Percentiles rank a stretch among this genome's conserved stretches.
Evolutionary conservation across 2,797 vertebrate genomes (phyloP).

Genomic region (Microtus agrestis): DNA sequence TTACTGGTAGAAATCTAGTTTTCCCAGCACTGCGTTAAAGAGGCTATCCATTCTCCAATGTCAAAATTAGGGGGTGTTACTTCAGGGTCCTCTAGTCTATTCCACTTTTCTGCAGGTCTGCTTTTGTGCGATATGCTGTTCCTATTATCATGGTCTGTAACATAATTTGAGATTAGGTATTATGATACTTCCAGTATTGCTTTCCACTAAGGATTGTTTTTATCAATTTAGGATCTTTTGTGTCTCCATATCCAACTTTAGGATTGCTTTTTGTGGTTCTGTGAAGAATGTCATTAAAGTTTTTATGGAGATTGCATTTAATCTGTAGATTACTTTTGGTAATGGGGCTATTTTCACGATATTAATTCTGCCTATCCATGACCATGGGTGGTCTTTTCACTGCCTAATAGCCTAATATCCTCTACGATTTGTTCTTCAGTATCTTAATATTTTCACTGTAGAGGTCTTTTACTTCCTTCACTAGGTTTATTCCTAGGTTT

Average conservation of each 20-base stretch:
- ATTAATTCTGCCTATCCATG: background rate
- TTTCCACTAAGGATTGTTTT: background rate
- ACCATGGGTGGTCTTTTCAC: background rate
- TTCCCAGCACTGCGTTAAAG: background rate
- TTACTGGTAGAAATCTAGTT: background rate
- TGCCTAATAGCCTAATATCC: background rate
- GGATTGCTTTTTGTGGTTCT: background rate
- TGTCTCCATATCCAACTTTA: background rate
- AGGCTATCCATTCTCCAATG: background rate
- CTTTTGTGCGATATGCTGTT: background rate
- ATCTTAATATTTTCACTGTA: background rate
- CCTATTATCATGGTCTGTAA: background rate
- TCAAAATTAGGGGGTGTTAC: background rate
- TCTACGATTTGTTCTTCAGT: background rate
- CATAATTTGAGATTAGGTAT: background rate
- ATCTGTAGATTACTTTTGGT: background rate
- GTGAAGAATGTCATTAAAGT: background rate
- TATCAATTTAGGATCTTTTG: background rate
- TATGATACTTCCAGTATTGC: background rate
- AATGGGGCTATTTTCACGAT: background rate
- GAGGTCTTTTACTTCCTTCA: background rate
- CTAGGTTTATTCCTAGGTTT: background rate
- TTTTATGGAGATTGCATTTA: background rate
- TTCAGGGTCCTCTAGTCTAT: background rate
- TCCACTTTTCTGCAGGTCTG: background rate